Conservation (phyloP, 2,797 vertebrate species). For the Capromys pilorides region DNA sequence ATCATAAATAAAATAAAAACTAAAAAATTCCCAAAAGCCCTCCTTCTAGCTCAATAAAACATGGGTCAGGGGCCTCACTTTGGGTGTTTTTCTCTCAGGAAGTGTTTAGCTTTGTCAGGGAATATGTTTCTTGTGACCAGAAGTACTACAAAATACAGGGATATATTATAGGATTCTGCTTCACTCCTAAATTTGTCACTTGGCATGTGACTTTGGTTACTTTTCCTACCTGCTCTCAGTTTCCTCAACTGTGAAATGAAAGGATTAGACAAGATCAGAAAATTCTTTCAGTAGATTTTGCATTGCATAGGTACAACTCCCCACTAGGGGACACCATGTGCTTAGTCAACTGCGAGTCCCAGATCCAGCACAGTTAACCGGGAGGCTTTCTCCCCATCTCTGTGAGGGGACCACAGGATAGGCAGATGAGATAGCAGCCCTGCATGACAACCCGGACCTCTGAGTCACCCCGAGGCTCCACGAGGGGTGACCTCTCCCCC, state of each 20-base stretch:
- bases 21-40: background rate
- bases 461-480: rapidly evolving
- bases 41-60: background rate
- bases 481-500: too few species aligned
- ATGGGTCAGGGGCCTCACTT: background rate
- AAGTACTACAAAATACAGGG: background rate
- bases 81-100: background rate
- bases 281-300: background rate
- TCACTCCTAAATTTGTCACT: background rate
- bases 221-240: background rate
- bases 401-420: background rate
- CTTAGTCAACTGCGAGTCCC: background rate
- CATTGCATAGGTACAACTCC: background rate
- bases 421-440: background rate
- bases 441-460: background rate
- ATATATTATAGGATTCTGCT: background rate
- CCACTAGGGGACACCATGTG: slow-evolving; percentile 58
- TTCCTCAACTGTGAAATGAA: background rate
- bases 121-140: background rate
- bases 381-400: background rate
- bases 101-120: background rate
- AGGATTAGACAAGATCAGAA: background rate
- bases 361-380: rapidly evolving
- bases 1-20: background rate
- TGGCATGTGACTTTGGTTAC: background rate